phyloP scores from a whole-genome alignment of 2,113 vertebrate species.

The Elanus axillaris region DNA sequence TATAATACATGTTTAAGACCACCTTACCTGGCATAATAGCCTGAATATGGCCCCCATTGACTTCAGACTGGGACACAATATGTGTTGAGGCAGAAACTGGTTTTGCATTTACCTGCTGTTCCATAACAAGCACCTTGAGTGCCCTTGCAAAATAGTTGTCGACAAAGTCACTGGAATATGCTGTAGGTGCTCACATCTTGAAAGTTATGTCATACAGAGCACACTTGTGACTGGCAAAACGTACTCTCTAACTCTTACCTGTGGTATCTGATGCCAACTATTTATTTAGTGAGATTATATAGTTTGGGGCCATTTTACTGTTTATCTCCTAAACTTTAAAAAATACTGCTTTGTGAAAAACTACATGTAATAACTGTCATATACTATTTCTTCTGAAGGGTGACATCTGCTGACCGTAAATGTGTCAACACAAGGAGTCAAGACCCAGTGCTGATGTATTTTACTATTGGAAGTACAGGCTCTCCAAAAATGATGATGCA shows the following conservation, averaged over 20 bases:
- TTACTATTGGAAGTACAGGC: conserved; percentile 83
- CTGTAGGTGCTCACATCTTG: not conserved
- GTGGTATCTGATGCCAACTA: not conserved
- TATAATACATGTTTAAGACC: not conserved
- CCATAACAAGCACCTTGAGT: not conserved
- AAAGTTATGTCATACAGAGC: not conserved
- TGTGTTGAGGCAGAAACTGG: not conserved
- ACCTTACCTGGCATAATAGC: not conserved
- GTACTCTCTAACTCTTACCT: not conserved
- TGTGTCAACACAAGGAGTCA: conserved; percentile 72
- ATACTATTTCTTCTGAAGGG: conserved; percentile 53
- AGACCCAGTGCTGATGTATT: conserved; percentile 77
- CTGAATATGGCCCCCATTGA: not conserved
- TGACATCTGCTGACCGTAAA: conserved; percentile 65
- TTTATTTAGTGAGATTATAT: not conserved
- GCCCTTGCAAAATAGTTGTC: not conserved
- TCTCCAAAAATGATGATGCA: conserved; percentile 83
- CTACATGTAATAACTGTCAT: not conserved
- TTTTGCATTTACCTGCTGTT: not conserved
- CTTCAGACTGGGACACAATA: not conserved
- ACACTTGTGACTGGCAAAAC: not conserved
- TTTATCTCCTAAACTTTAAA: not conserved
- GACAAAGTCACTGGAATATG: not conserved
- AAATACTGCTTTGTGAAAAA: not conserved
- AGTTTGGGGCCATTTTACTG: not conserved